Conservation (phyloP, 2,113 vertebrate genomes). For the Bettongia penicillata region DNA sequence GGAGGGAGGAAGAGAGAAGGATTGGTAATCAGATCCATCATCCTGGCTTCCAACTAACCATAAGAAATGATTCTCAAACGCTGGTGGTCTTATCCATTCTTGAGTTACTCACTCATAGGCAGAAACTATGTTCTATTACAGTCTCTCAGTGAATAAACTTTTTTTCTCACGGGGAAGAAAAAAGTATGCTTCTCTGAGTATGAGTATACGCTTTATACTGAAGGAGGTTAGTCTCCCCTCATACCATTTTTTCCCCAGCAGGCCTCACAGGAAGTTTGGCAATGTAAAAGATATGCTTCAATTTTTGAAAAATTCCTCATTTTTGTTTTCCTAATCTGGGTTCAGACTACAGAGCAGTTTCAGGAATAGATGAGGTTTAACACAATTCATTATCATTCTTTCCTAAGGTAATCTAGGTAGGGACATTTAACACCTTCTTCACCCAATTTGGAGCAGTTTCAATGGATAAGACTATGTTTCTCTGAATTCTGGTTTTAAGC, state of each 20-base stretch:
- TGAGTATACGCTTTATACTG: background rate
- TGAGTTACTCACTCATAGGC: background rate
- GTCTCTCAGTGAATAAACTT: background rate
- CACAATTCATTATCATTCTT: slow-evolving; percentile 4
- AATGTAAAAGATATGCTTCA: background rate
- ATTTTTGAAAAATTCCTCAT: background rate
- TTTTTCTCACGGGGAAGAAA: background rate
- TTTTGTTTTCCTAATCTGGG: background rate
- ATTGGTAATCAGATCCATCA: background rate
- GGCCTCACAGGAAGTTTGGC: background rate
- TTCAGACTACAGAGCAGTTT: background rate
- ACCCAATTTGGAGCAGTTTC: background rate
- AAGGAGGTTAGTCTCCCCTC: background rate
- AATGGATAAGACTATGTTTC: background rate
- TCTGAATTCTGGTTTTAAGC: slow-evolving; percentile 27
- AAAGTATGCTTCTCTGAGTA: no score
- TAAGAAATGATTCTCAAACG: background rate
- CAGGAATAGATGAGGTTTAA: slow-evolving; percentile 21
- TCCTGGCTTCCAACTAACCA: background rate
- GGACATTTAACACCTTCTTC: slow-evolving; percentile 7
- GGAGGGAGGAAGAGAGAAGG: background rate
- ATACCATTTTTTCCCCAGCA: background rate
- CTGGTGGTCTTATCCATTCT: background rate
- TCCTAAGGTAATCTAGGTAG: slow-evolving; percentile 31
- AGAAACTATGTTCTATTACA: background rate